These are phyloP conservation scores for Morpho achilles DNA, from an alignment of 2,888 invertebrate genomes.

Conservation along the genomic window DNA sequence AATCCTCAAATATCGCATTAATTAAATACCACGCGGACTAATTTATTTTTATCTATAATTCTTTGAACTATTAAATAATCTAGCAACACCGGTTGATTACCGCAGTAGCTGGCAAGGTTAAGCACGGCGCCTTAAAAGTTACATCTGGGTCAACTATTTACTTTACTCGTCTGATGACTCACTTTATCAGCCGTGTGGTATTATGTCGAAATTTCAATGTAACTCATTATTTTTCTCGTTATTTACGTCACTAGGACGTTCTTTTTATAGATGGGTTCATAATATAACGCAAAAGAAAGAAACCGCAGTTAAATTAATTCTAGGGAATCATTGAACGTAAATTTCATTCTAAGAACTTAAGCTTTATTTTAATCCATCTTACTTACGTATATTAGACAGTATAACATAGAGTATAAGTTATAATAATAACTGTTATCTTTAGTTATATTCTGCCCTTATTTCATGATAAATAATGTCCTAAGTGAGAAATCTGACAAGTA, in stretches of 20 bases:
- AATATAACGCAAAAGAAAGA: conserved; percentile 5
- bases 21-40: too few species aligned
- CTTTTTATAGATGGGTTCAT: background rate
- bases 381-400: too few species aligned
- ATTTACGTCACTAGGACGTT: conserved; percentile 12
- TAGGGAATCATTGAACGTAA: background rate
- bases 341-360: background rate
- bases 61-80: background rate
- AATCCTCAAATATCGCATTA: too few species aligned
- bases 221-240: conserved; percentile 18
- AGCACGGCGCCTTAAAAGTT: conserved; percentile 26
- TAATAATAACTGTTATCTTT: too few species aligned
- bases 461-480: too few species aligned
- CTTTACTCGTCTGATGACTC: conserved; percentile 44
- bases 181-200: conserved; percentile 29
- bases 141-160: conserved; percentile 60
- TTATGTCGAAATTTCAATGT: conserved; percentile 23
- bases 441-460: too few species aligned
- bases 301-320: background rate
- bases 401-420: too few species aligned
- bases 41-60: too few species aligned
- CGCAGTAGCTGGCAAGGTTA: conserved; percentile 13
- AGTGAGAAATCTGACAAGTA: too few species aligned
- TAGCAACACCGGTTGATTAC: conserved; percentile 6
- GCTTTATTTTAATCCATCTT: too few species aligned